Percentiles rank a stretch among this genome's conserved stretches.
Evolutionary conservation across 2,797 vertebrate genomes (phyloP).

Genomic region (Catamblyrhynchus diadema): DNA sequence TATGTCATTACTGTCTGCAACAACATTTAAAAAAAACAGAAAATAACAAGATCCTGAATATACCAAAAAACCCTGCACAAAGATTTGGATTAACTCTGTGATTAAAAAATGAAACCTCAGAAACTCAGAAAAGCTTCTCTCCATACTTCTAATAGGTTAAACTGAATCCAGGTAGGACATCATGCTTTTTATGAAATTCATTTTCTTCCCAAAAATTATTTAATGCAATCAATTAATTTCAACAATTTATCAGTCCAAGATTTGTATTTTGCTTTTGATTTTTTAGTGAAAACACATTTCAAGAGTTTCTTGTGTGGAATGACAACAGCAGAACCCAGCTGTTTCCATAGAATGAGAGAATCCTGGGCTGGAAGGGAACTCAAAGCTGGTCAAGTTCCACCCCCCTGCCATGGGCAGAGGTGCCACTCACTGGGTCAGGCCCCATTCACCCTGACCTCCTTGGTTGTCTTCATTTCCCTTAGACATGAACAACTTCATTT

Average conservation of each 20-base stretch:
- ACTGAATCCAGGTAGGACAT: background rate
- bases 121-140: background rate
- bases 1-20: background rate
- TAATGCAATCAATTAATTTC: background rate
- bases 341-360: background rate
- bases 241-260: background rate
- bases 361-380: background rate
- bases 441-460: background rate
- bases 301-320: background rate
- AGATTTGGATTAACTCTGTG: background rate
- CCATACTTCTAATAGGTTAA: background rate
- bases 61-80: background rate
- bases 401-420: background rate
- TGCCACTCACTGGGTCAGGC: background rate
- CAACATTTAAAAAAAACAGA: background rate
- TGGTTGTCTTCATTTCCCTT: background rate
- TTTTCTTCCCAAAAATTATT: background rate
- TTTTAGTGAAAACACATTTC: background rate
- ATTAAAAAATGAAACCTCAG: background rate
- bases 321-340: background rate
- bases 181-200: background rate
- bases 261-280: background rate
- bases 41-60: background rate
- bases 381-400: background rate
- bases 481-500: background rate